phyloP scores from a whole-genome alignment of 2,888 invertebrate species.

The Eilema griseolum region DNA sequence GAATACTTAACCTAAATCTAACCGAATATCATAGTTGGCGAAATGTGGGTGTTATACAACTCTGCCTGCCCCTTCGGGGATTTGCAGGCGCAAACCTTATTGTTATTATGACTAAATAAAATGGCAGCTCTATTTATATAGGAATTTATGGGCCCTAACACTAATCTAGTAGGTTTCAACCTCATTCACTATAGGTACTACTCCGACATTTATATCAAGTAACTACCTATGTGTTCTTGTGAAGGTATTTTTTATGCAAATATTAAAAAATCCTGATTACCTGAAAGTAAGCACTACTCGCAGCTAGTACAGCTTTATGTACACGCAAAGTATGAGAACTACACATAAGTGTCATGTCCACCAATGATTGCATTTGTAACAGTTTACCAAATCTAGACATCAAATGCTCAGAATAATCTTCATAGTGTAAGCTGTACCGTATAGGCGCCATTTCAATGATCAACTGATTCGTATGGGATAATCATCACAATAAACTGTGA shows the following conservation, averaged over 20 bases:
- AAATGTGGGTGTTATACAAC: too few species aligned
- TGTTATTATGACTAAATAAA: not conserved
- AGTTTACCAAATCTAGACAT: conserved; percentile 90
- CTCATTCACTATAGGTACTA: not conserved
- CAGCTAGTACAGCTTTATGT: conserved; percentile 91
- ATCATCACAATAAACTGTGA: conserved; percentile 33
- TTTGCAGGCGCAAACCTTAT: too few species aligned
- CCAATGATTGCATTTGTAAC: conserved; percentile 90
- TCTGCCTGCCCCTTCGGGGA: too few species aligned
- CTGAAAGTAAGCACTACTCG: conserved; percentile 91
- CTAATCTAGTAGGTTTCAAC: conserved; percentile 13
- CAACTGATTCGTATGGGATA: conserved; percentile 32
- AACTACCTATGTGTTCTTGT: not conserved
- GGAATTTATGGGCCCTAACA: not conserved
- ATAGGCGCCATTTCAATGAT: conserved; percentile 79
- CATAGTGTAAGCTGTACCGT: conserved; percentile 89
- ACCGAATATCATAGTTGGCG: too few species aligned
- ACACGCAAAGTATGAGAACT: conserved; percentile 91
- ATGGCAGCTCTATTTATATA: not conserved
- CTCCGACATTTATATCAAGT: not conserved
- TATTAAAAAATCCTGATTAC: conserved; percentile 67
- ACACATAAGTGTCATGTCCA: conserved; percentile 92
- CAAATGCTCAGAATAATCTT: conserved; percentile 90
- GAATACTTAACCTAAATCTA: too few species aligned
- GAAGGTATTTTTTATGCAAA: not conserved